A percentile compares a stretch with the other conserved stretches of the same genome.
These are phyloP conservation scores for Parelbella ahira DNA, from an alignment of 2,888 invertebrate genomes.

Conservation along the genomic window DNA sequence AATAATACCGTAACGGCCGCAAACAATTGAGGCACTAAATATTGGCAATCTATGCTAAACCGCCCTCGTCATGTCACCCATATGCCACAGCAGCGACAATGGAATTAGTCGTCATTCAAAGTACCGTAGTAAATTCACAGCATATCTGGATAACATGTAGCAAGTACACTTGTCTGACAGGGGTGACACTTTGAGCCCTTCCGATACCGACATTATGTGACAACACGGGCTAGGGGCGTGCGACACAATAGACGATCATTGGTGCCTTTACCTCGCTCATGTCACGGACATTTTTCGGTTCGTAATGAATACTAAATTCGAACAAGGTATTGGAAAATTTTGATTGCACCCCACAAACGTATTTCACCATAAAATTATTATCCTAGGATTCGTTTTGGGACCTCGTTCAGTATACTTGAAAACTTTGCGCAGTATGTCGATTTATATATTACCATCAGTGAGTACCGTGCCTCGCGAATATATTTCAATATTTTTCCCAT, in stretches of 20 bases:
- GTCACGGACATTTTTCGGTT: slow-evolving; percentile 32
- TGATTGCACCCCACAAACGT: slow-evolving; percentile 5
- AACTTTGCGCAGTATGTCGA: no score
- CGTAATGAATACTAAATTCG: slow-evolving; percentile 34
- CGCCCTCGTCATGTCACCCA: slow-evolving; percentile 65
- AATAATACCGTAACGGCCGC: slow-evolving; percentile 17
- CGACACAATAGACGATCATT: slow-evolving; percentile 67
- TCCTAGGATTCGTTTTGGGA: no score
- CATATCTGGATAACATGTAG: slow-evolving; percentile 71
- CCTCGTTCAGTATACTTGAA: no score
- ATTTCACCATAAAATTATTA: slow-evolving; percentile 10
- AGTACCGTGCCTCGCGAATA: slow-evolving; percentile 3
- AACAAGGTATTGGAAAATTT: slow-evolving; percentile 18
- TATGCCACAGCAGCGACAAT: slow-evolving; percentile 72
- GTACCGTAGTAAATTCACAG: slow-evolving; percentile 62
- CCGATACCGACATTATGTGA: slow-evolving; percentile 76
- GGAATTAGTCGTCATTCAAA: slow-evolving; percentile 78
- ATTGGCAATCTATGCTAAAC: slow-evolving; percentile 43
- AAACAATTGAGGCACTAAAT: slow-evolving; percentile 36
- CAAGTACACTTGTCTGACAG: slow-evolving; percentile 71
- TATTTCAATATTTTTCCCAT: slow-evolving; percentile 20
- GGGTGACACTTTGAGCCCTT: slow-evolving; percentile 75
- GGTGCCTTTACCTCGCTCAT: slow-evolving; percentile 57
- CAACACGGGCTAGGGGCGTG: slow-evolving; percentile 59
- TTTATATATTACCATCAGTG: no score